Evolutionary conservation across 2,888 invertebrate species (phyloP), one percentile per base, ranked within the genome.

Genomic region (Diarsia dahlii): DNA sequence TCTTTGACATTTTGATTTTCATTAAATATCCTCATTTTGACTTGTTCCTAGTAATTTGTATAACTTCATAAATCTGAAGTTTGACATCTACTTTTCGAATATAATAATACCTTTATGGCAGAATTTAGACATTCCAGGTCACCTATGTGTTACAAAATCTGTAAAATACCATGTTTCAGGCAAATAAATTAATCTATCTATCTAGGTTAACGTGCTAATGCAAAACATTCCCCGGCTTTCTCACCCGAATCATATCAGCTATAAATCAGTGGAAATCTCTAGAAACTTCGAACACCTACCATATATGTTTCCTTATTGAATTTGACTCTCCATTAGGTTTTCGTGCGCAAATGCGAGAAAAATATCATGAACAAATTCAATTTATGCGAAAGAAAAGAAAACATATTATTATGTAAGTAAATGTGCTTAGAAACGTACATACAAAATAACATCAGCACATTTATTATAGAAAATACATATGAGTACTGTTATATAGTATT

Each of bases 291-390:
- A 20, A 62, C 45, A 62, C 46, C n/a, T n/a, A 72, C 52, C 34
- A 20, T 34, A 15, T 60, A 63, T 68, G 62, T 39, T 46, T 23
- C 39, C 15, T 74, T 68, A 78, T 74, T 52, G 54, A 56, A 54
- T 78, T 66, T 72, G 45, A 13, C 54, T 62, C 34, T 66, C 54
- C 69, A 66, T 60, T 74, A 74, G 48, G 62, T 28, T 64, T 46
- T 39, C 50, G 66, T 48, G 34, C 50, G 58, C 28, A 73, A 69
- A 70, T 62, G 68, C 72, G 60, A 69, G 54, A 68, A 76, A 68
- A 71, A 75, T 63, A 75, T 45, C 45, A 48, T 34, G 68, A 71
- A 76, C 50, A 72, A 80, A 71, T 71, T 68, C 54, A 68, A 76
- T 80, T 50, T 80, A 66, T 45, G 23, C 54, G 54, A 56, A 48